Base-by-base conservation (phyloP, 2,888 invertebrate species). In the Lithophane ornitopus region DNA sequence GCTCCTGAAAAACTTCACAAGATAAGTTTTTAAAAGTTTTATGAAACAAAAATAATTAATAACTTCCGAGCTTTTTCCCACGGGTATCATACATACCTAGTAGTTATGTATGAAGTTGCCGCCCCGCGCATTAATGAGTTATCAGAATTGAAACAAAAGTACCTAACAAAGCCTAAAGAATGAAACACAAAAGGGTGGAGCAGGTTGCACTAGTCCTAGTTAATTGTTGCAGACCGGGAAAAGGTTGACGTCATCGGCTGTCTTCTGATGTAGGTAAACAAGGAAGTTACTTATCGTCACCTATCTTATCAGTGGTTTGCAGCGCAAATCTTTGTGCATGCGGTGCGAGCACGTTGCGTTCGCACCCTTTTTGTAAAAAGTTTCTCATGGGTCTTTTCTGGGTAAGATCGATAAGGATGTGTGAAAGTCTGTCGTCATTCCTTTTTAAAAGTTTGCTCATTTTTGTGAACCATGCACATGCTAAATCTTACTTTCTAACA, bases 371-470 rank as follows among this genome's bases (percentile, higher is more conserved):
- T 91, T 91, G 90, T 92, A 81, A 46, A 81, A 85, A 83, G 82
- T 88, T 91, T 91, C 91, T 87, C 91, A 91, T 89, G 89, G 89
- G 74, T 85, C 85, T 90, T 88, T 93, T 94, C 93, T 91, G 88
- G 88, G 93, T 93, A 93, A 88, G 85, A 89, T 88, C 87, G 94
- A 93, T 94, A 94, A 95, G 92, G 88, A 92, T 90, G 92, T 93
- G 93, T 92, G 89, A 93, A 91, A 81, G 87, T 75, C 87, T 90
- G 34, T 63, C 62, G 88, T 91, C 87, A 81, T 88, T 89, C 82
- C 77, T 85, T 81, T 84, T 81, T 67, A 74, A 71, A 58, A 71
- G 41, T 70, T 74, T 72, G 19, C 9, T 67, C 16, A 71, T 81
- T 70, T 77, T 74, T 46, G 34, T 46, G 49, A 63, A 28, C 41